Percentiles rank a stretch among this genome's conserved stretches.
Conservation (phyloP, 92 coral and sea anemone species). For the Zoanthus sansibaricus region DNA sequence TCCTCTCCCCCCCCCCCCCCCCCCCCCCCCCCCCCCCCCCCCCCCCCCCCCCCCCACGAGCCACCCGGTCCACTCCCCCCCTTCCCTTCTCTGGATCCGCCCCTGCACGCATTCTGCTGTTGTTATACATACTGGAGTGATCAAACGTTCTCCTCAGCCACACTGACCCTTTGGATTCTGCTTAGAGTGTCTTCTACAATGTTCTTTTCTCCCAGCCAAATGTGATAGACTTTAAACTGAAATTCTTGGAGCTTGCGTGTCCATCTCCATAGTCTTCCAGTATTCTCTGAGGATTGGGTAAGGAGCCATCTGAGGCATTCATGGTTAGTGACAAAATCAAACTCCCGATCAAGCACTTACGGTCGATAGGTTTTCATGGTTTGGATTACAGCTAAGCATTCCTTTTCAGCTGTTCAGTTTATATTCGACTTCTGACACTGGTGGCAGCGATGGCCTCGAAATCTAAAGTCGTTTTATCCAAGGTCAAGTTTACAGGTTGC, state of each 20-base stretch:
- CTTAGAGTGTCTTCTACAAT: slow-evolving; percentile 57
- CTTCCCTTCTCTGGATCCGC: too few species aligned
- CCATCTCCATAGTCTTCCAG: slow-evolving; percentile 62
- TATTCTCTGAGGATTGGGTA: slow-evolving; percentile 41
- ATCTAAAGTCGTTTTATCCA: not conserved
- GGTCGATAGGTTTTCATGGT: slow-evolving; percentile 34
- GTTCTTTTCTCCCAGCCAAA: slow-evolving; percentile 34
- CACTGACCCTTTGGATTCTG: slow-evolving; percentile 40
- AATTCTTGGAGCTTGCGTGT: slow-evolving; percentile 52
- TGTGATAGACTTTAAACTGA: slow-evolving; percentile 59
- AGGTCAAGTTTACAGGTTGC: slow-evolving; percentile 27
- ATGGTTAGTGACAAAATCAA: not conserved
- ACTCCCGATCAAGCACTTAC: not conserved
- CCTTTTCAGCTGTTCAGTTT: not conserved
- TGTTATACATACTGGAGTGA: not conserved
- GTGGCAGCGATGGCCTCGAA: too few species aligned
- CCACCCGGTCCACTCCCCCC: too few species aligned
- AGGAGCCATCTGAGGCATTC: not conserved
- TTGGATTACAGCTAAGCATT: slow-evolving; percentile 52
- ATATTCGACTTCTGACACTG: too few species aligned
- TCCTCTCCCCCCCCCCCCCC: too few species aligned
- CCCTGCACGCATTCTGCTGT: too few species aligned
- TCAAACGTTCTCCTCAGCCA: not conserved
- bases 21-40: too few species aligned
- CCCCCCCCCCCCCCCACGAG: too few species aligned